phyloP scores from a whole-genome alignment of 1,140 invertebrate genomes.

The Dendroctonus ponderosae region DNA sequence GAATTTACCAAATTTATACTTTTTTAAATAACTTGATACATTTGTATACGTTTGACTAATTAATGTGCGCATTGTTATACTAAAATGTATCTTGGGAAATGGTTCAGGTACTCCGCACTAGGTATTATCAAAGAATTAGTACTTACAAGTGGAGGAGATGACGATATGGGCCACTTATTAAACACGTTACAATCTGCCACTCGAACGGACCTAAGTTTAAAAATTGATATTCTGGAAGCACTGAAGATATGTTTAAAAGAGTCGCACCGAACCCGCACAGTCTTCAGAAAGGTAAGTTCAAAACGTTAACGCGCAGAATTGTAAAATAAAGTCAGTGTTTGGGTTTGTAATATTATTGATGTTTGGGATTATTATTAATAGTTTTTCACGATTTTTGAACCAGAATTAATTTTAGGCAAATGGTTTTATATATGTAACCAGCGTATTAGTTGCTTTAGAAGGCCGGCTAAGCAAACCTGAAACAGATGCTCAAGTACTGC shows the following conservation, averaged over 20 bases:
- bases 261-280: constrained; percentile 91
- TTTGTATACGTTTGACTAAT: too few species aligned
- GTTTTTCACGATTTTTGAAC: background rate
- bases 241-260: constrained; percentile 86
- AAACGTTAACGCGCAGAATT: too few species aligned
- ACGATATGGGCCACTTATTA: constrained; percentile 90
- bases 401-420: constrained; percentile 58
- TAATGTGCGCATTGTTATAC: too few species aligned
- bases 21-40: too few species aligned
- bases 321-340: too few species aligned
- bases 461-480: constrained; percentile 64
- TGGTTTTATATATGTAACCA: constrained; percentile 97
- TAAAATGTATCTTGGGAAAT: too few species aligned
- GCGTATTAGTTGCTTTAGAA: constrained; percentile 91
- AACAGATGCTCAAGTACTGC: constrained; percentile 55
- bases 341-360: too few species aligned
- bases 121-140: constrained; percentile 84
- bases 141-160: constrained; percentile 87
- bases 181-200: constrained; percentile 88
- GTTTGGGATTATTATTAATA: too few species aligned
- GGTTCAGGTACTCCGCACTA: constrained; percentile 22
- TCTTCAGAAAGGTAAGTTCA: constrained; percentile 84
- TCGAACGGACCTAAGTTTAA: constrained; percentile 74
- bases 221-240: constrained; percentile 88
- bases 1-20: constrained; percentile 56